Percentiles rank a stretch among this genome's conserved stretches.
These are phyloP conservation scores for Dromas ardeola DNA, from an alignment of 2,113 vertebrate species.

Conservation along the genomic window DNA sequence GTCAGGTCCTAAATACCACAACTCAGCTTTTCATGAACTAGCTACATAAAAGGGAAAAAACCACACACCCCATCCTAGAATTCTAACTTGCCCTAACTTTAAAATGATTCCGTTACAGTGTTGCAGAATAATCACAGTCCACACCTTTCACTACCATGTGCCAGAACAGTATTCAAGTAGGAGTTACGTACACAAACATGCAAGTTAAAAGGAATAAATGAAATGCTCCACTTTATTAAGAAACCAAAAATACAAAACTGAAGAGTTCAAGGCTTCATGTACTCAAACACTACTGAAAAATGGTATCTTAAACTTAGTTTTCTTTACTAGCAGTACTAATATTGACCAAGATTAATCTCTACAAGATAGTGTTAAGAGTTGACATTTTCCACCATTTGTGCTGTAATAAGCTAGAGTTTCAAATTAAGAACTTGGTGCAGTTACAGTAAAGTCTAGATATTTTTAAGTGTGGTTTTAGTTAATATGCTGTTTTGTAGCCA, in stretches of 20 bases:
- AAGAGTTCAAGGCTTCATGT: constrained; percentile 56
- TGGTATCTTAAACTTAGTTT: background rate
- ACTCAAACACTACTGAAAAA: constrained; percentile 57
- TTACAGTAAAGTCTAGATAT: constrained; percentile 43
- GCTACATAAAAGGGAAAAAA: background rate
- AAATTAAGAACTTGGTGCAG: constrained; percentile 65
- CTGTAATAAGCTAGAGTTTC: constrained; percentile 57
- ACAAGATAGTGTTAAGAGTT: constrained; percentile 56
- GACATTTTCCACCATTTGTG: constrained; percentile 49
- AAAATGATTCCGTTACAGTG: background rate
- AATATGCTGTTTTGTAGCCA: background rate
- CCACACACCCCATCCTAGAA: background rate
- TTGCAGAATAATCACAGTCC: background rate
- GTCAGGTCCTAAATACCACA: background rate
- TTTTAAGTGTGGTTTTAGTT: background rate
- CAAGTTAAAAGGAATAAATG: constrained; percentile 67
- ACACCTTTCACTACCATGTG: background rate
- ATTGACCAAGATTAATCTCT: constrained; percentile 44
- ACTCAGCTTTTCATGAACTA: background rate
- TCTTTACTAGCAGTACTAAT: constrained; percentile 50
- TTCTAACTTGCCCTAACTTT: background rate
- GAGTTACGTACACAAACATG: constrained; percentile 17
- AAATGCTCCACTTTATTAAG: constrained; percentile 73
- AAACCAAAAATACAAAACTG: constrained; percentile 72
- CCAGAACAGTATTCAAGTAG: background rate